Base-by-base conservation (phyloP, 2,113 vertebrate genomes). In the Myrmophylax atrothorax region DNA sequence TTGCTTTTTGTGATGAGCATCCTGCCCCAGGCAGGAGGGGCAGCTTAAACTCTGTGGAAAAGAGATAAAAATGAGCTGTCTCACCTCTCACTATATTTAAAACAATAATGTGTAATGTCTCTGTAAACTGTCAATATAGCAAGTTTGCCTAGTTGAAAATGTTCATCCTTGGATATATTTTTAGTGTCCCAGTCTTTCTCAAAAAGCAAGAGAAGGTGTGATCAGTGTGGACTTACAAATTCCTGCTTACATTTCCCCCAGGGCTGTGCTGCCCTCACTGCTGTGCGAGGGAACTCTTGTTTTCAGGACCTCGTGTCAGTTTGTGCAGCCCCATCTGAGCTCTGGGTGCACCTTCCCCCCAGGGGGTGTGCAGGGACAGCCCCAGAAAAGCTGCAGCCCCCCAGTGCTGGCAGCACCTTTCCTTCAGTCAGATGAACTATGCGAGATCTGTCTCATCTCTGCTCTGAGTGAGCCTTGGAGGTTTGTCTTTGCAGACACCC, bases 51-150 rank as follows among this genome's bases (percentile, higher is more conserved):
- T 83, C 76, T 82, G 88, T 63, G 73, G 81, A 52, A 77, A 67
- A 78, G 86, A 81, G 86, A 80, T 60, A 76, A 93, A 87, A 93
- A 89, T 7, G 40, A 94, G 23, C 40, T 80, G 59, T 85, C 55
- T 78, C 78, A 5, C 56, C 92, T 84, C 42, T 59, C 62, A 70
- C 76, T 86, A 2, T 52, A 29, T 90, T 88, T 74, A 60, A 88
- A 80, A 59, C 16, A 52, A 17, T 5, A 22, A 46, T 22, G 1
- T 52, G 62, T 67, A 55, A 19, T 33, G 52, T 81, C 85, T 47
- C 83, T 86, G 56, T 84, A 46, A 67, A 33, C 33, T 83, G 23
- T 58, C 58, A 90, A 63, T 84, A 52, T 20, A 90, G 26, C 73
- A 75, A 81, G 18, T 56, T 68, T 87, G 29, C 44, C 84, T 87